phyloP scores from a whole-genome alignment of 2,797 vertebrate genomes.

The Sphaeramia orbicularis region DNA sequence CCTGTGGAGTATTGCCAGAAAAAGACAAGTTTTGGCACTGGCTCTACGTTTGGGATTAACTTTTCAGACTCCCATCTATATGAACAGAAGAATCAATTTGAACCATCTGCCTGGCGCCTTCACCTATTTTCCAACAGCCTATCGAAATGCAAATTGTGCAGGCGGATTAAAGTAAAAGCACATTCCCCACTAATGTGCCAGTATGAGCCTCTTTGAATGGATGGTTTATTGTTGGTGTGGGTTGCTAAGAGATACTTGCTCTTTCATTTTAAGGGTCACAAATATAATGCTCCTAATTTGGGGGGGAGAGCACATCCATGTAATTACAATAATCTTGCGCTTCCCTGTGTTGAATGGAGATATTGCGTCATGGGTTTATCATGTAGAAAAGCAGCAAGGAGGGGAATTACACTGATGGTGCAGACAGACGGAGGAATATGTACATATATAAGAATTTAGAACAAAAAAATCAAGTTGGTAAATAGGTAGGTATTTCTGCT shows the following conservation, averaged over 20 bases:
- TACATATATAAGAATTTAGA: constrained; percentile 37
- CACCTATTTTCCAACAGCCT: constrained; percentile 62
- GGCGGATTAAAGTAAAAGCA: constrained; percentile 61
- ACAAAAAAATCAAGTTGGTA: constrained; percentile 27
- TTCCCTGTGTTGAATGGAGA: constrained; percentile 58
- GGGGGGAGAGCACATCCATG: constrained; percentile 61
- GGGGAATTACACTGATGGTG: constrained; percentile 21
- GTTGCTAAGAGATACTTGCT: constrained; percentile 69
- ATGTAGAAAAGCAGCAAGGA: constrained; percentile 33
- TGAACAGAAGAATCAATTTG: constrained; percentile 62
- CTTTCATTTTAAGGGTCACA: constrained; percentile 74
- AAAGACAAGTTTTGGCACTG: constrained; percentile 56
- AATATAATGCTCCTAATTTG: constrained; percentile 74
- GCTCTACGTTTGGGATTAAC: constrained; percentile 49
- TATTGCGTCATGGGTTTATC: constrained; percentile 52
- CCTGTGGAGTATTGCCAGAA: constrained; percentile 38
- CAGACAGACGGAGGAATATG: constrained; percentile 14
- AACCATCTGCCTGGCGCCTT: constrained; percentile 70
- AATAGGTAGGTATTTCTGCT: constrained; percentile 32
- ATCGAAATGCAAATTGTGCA: constrained; percentile 66
- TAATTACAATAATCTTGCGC: constrained; percentile 77
- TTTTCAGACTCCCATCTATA: constrained; percentile 57
- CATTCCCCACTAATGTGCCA: constrained; percentile 51
- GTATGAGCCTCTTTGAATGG: constrained; percentile 34
- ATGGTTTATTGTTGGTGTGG: constrained; percentile 59